Percentiles rank a stretch among this genome's conserved stretches.
These are phyloP conservation scores for Falcunculus frontatus DNA, from an alignment of 2,113 vertebrate genomes.

Conservation along the genomic window DNA sequence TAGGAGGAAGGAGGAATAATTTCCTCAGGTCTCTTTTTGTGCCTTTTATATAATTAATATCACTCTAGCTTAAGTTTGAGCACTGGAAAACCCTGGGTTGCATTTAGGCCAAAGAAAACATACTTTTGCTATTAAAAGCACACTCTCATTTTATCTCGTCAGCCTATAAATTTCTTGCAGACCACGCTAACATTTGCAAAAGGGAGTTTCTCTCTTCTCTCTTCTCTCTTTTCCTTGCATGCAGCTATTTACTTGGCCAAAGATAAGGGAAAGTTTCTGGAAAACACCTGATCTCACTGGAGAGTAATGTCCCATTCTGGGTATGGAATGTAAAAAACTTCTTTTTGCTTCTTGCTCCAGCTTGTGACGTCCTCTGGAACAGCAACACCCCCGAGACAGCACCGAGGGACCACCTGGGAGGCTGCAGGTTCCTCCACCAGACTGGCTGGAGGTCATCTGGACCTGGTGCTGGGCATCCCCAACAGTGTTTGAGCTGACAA, in stretches of 20 bases:
- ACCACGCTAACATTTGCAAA: not conserved
- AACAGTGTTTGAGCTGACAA: not conserved
- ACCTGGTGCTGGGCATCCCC: not conserved
- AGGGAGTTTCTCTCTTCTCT: not conserved
- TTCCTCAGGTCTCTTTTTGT: not conserved
- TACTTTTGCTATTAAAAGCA: constrained; percentile 3
- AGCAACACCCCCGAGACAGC: not conserved
- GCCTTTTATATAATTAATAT: not conserved
- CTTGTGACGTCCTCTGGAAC: not conserved
- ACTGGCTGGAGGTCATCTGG: not conserved
- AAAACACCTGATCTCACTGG: not conserved
- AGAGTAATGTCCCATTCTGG: not conserved
- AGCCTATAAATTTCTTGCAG: not conserved
- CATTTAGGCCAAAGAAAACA: constrained; percentile 20
- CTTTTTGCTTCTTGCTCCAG: not conserved
- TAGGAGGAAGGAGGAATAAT: not conserved
- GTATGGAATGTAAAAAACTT: not conserved
- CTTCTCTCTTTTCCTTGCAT: not conserved
- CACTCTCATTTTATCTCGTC: not conserved
- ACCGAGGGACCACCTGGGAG: fast-evolving
- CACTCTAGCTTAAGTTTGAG: not conserved
- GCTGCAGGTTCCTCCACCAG: not conserved
- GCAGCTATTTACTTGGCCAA: not conserved
- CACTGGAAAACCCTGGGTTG: not conserved
- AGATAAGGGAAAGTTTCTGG: not conserved